Evolutionary conservation across 2,113 vertebrate genomes (phyloP).

Genomic region (Garra rufa): DNA sequence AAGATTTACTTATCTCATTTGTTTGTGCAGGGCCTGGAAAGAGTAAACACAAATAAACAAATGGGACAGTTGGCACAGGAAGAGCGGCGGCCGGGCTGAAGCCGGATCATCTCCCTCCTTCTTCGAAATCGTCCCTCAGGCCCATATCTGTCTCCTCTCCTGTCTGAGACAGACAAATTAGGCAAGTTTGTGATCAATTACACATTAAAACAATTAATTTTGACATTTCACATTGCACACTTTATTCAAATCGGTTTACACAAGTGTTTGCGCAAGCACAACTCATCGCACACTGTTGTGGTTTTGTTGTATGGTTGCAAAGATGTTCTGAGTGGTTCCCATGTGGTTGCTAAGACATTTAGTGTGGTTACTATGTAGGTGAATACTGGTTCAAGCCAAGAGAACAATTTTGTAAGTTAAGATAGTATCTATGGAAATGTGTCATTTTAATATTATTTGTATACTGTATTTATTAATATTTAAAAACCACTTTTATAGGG

Average conservation of each 20-base stretch:
- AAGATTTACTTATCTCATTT: background rate
- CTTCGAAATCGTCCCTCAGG: background rate
- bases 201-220: background rate
- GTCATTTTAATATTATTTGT: too few relatives aligned
- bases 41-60: conserved; percentile 46
- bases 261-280: background rate
- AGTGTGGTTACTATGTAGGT: background rate
- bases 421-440: background rate
- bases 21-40: background rate
- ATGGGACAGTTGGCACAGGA: background rate
- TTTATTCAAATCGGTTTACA: background rate
- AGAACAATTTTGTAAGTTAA: background rate
- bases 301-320: background rate
- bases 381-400: background rate
- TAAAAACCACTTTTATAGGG: too few relatives aligned
- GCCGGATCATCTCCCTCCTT: background rate
- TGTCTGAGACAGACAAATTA: background rate
- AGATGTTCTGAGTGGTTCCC: background rate
- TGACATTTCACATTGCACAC: background rate
- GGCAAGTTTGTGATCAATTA: background rate
- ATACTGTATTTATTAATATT: too few relatives aligned
- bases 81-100: background rate
- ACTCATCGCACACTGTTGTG: background rate
- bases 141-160: background rate
- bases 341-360: background rate